phyloP scores from a whole-genome alignment of 2,888 invertebrate species.

The Eumerus sabulonum region DNA sequence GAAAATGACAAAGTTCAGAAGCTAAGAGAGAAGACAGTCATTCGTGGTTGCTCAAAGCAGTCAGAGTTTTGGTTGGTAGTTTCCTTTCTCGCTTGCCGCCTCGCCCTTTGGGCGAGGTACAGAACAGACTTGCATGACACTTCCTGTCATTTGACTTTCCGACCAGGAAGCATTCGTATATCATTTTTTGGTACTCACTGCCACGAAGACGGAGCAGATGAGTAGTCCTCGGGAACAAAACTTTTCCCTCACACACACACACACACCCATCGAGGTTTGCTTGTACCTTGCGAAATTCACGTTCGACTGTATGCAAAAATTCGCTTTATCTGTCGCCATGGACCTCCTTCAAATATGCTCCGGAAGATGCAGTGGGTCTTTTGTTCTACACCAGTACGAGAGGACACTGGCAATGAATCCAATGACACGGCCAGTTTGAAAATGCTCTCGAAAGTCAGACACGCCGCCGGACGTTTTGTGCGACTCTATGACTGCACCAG shows the following conservation, averaged over 20 bases:
- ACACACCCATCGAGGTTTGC: conserved; percentile 37
- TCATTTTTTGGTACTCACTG: conserved; percentile 62
- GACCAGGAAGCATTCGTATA: conserved; percentile 69
- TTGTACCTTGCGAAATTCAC: not conserved
- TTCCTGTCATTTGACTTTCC: conserved; percentile 70
- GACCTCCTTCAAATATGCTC: conserved; percentile 66
- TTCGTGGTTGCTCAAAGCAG: conserved; percentile 55
- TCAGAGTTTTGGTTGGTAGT: conserved; percentile 20
- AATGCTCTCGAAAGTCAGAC: conserved; percentile 15
- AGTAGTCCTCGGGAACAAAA: conserved; percentile 53
- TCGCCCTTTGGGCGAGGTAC: conserved; percentile 41
- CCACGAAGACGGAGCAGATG: conserved; percentile 49
- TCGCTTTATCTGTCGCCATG: not conserved
- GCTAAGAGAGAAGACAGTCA: conserved; percentile 78
- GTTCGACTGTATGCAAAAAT: no score
- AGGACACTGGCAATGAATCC: conserved; percentile 27
- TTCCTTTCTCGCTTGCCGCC: conserved; percentile 29
- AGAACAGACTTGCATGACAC: conserved; percentile 65
- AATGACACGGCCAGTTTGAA: conserved; percentile 61
- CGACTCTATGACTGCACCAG: conserved; percentile 23
- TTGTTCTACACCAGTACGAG: conserved; percentile 24
- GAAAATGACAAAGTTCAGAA: conserved; percentile 78
- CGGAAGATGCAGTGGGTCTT: conserved; percentile 60
- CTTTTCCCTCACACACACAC: conserved; percentile 39
- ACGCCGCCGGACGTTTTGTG: conserved; percentile 23